phyloP scores from a whole-genome alignment of 1,140 invertebrate genomes.

The Eulimnadia texana region DNA sequence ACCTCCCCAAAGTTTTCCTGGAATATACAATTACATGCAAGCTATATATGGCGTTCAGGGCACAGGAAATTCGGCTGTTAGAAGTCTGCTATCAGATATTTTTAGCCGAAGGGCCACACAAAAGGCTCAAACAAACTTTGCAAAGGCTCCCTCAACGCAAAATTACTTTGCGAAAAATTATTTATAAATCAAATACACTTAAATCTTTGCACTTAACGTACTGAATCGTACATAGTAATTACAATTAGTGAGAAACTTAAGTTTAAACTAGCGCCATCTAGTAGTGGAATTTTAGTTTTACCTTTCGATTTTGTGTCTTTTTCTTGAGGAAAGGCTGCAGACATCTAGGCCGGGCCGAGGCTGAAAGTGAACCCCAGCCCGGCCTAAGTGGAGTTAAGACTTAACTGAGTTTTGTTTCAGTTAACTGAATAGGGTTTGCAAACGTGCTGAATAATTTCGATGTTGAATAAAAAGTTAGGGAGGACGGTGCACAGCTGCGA shows the following conservation, averaged over 20 bases:
- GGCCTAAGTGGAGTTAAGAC: not conserved
- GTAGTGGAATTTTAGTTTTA: not conserved
- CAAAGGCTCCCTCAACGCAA: not conserved
- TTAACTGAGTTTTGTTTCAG: no score
- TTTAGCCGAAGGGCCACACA: not conserved
- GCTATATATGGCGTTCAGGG: not conserved
- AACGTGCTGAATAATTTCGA: no score
- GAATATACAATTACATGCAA: not conserved
- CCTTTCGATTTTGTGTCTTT: not conserved
- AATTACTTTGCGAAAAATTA: not conserved
- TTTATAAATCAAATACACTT: no score
- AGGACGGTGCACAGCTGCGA: no score
- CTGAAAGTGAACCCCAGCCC: not conserved
- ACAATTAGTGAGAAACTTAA: no score
- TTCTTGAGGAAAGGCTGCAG: not conserved
- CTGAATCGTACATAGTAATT: no score
- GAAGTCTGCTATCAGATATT: not conserved
- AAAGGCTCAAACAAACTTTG: not conserved
- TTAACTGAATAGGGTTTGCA: no score
- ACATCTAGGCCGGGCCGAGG: not conserved
- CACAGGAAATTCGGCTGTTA: not conserved
- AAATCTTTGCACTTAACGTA: no score
- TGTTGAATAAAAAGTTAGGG: no score
- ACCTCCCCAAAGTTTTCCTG: not conserved
- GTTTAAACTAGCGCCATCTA: not conserved